A percentile compares a stretch with the other conserved stretches of the same genome.
Conservation (phyloP, 2,888 invertebrate species). For the Drosophila emarginata region DNA sequence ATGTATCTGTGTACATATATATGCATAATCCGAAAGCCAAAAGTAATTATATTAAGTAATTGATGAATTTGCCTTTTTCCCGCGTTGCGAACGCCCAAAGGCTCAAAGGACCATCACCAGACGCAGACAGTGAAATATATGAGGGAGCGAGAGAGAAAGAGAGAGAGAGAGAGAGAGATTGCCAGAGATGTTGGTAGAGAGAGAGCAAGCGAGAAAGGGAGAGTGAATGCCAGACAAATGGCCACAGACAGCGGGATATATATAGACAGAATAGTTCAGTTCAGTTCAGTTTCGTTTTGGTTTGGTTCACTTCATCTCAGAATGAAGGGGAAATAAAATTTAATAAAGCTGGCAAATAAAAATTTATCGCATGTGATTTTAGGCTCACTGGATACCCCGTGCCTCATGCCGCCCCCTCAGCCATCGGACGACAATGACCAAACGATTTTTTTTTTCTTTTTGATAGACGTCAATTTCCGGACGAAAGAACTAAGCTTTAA, state of each 20-base stretch:
- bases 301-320: background rate
- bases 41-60: conserved; percentile 80
- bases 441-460: conserved; percentile 51
- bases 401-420: background rate
- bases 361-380: conserved; percentile 75
- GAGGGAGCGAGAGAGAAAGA: background rate
- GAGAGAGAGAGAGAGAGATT: background rate
- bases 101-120: conserved; percentile 5
- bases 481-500: conserved; percentile 29
- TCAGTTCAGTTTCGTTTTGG: background rate
- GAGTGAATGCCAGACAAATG: conserved; percentile 35
- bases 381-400: conserved; percentile 39
- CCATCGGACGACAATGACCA: conserved; percentile 50
- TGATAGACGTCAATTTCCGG: conserved; percentile 68
- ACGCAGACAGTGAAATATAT: conserved; percentile 19
- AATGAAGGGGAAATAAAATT: conserved; percentile 58
- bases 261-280: conserved; percentile 13
- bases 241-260: conserved; percentile 17
- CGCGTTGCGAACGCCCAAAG: conserved; percentile 6
- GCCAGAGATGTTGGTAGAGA: conserved; percentile 12
- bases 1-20: conserved; percentile 44
- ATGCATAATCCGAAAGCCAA: conserved; percentile 80
- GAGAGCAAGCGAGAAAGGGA: conserved; percentile 21
- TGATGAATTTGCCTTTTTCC: conserved; percentile 78
- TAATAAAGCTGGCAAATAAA: conserved; percentile 73